Evolutionary conservation across 2,113 vertebrate genomes (phyloP).

Genomic region (Anguilla japonica): DNA sequence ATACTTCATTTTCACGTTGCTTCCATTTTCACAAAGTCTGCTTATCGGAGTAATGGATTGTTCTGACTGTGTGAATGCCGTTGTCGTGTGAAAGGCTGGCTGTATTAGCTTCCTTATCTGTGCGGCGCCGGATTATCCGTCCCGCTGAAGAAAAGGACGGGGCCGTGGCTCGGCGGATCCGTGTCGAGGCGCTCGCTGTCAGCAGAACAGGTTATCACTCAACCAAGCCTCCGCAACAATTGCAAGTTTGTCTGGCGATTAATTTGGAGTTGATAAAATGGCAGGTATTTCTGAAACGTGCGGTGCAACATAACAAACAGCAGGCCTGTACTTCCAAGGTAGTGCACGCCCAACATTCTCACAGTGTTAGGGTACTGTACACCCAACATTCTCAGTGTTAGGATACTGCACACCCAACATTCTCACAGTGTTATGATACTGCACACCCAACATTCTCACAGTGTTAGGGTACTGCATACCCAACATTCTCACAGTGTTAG

Average conservation of each 20-base stretch:
- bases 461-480: too few species aligned
- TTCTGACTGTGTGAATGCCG: not conserved
- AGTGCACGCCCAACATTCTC: too few species aligned
- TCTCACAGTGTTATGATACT: too few species aligned
- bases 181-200: not conserved
- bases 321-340: not conserved
- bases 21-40: not conserved
- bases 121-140: not conserved
- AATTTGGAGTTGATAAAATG: not conserved
- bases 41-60: not conserved
- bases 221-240: not conserved
- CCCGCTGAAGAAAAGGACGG: not conserved
- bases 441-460: too few species aligned
- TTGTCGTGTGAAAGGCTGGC: not conserved
- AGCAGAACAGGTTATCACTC: not conserved
- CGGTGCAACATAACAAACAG: not conserved
- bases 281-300: not conserved
- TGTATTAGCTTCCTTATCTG: not conserved
- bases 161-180: not conserved
- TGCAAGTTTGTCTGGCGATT: not conserved
- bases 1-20: not conserved
- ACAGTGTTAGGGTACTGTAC: too few species aligned
- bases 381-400: too few species aligned
- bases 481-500: too few species aligned
- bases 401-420: too few species aligned